Base-by-base conservation (phyloP, 2,888 invertebrate species). In the Caenorhabditis panamensis region DNA sequence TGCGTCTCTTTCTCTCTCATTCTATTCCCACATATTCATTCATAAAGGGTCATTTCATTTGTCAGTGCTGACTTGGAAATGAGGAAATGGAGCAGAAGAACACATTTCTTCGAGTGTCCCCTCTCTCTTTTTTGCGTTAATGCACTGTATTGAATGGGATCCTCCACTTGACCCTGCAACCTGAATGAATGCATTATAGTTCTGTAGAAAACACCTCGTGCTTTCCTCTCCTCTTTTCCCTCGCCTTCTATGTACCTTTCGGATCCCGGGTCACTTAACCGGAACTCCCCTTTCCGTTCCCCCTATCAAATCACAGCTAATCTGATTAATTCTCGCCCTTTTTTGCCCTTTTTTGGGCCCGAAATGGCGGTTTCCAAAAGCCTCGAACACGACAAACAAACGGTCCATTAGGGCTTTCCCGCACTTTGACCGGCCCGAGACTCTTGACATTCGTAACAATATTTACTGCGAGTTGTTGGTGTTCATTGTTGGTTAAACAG, bases 381-480 rank as follows among this genome's bases (percentile, higher is more conserved):
- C 13, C 41, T 41, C 41, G 58, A 67, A 67, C 67, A 67, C 66
- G 66, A 66, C 67, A 67, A 67, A 67, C 67, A 67, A 67, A 67
- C 64, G 31, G 53, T 66, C 66, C 66, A 54, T 66, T 66, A 66
- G 66, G 37, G 26, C n/a, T 44, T 58, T 22, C 49, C 49, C 49
- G 49, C 49, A 49, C 49, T 20, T 22, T 49, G 3, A 16, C 16
- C 51, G 20, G n/a, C 31, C 31, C 5, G 9, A 31, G 31, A 31
- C 53, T 64, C 64, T 64, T 64, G 53, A 64, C 64, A 64, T 53
- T 64, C 64, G 64, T 49, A 64, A 51, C 54, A 54, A 54, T 66
- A 28, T 69, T 69, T 69, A 61, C 61, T 61, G 61, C 69, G n/a
- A n/a, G n/a, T n/a, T n/a, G n/a, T n/a, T n/a, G n/a, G n/a, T n/a